Conservation (phyloP, 1,140 invertebrate species). For the Euwallacea fornicatus region DNA sequence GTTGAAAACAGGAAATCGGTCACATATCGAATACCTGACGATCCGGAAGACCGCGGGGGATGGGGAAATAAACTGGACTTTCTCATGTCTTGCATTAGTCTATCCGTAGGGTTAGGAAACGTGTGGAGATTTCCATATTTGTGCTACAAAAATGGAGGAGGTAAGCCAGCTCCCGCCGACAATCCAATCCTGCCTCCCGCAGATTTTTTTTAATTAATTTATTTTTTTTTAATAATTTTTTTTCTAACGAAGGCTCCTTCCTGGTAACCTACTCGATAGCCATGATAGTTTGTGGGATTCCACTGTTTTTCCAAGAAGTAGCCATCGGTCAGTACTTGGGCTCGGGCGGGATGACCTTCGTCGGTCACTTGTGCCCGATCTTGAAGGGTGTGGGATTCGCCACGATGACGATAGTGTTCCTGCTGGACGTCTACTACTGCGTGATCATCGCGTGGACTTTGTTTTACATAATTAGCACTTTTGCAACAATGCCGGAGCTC, state of each 20-base stretch:
- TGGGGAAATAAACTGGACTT: slow-evolving; percentile 53
- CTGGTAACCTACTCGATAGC: slow-evolving; percentile 71
- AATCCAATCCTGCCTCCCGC: not conserved
- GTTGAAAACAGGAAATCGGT: slow-evolving; percentile 27
- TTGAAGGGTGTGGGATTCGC: slow-evolving; percentile 71
- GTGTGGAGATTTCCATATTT: slow-evolving; percentile 87
- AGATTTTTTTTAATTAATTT: not conserved
- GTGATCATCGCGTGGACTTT: slow-evolving; percentile 67
- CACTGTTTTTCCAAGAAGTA: slow-evolving; percentile 78
- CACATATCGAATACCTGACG: slow-evolving; percentile 36
- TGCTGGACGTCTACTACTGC: slow-evolving; percentile 68
- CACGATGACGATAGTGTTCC: slow-evolving; percentile 68
- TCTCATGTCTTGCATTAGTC: slow-evolving; percentile 69
- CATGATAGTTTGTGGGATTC: slow-evolving; percentile 72
- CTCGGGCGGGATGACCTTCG: slow-evolving; percentile 64
- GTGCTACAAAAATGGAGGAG: slow-evolving; percentile 77
- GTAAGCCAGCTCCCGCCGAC: slow-evolving; percentile 27
- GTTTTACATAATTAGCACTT: slow-evolving; percentile 63
- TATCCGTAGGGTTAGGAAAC: slow-evolving; percentile 79
- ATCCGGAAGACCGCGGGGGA: slow-evolving; percentile 47
- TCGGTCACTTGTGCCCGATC: slow-evolving; percentile 63
- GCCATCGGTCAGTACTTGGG: slow-evolving; percentile 67
- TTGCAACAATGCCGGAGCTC: slow-evolving; percentile 55
- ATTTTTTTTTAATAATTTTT: no score
- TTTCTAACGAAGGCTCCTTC: slow-evolving; percentile 60